A percentile compares a stretch with the other conserved stretches of the same genome.
Conservation (phyloP, 2,888 invertebrate species). For the Pachydiplax longipennis region DNA sequence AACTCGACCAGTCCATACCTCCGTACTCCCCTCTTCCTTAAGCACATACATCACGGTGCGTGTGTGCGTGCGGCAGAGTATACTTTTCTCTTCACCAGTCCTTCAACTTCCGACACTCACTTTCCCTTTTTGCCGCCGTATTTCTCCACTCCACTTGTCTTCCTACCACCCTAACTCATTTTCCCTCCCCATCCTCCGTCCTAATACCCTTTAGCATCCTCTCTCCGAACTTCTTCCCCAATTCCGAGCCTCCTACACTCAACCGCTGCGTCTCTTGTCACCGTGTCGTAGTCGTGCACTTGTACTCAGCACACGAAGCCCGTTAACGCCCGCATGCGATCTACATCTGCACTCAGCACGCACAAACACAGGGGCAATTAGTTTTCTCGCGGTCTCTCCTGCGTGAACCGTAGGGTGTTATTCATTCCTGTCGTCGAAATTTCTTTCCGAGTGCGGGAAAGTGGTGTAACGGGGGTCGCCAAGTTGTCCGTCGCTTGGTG, state of each 20-base stretch:
- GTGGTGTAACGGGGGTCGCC: no score
- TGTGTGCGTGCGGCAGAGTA: background rate
- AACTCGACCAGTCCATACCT: background rate
- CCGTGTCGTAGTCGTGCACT: background rate
- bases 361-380: background rate
- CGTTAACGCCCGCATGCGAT: background rate
- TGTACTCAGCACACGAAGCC: background rate
- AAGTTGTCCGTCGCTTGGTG: no score
- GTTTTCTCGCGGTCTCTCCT: background rate
- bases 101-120: background rate
- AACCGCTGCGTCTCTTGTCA: background rate
- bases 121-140: background rate
- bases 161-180: background rate
- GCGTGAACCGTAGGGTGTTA: background rate
- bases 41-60: background rate
- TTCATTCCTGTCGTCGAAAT: background rate
- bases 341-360: background rate
- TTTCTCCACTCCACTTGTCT: background rate
- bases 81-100: background rate
- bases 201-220: background rate
- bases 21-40: background rate
- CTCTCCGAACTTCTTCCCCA: background rate
- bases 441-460: background rate
- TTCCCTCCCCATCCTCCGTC: background rate
- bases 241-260: background rate